Evolutionary conservation across 2,888 invertebrate genomes (phyloP).

Genomic region (Yponomeuta cagnagella): DNA sequence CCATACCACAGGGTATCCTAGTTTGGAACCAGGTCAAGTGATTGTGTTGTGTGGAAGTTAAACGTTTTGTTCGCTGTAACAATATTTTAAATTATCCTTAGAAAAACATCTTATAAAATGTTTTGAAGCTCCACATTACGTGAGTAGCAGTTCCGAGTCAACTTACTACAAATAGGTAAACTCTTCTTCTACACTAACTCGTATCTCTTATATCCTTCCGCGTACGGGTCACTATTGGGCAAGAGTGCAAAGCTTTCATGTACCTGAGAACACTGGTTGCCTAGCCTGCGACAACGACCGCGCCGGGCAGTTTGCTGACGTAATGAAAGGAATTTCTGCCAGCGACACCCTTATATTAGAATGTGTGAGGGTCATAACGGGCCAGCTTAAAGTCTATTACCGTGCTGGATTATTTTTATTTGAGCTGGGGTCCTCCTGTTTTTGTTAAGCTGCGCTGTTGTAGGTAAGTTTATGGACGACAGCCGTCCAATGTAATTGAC

Average conservation of each 20-base stretch:
- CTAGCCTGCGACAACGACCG: constrained; percentile 1
- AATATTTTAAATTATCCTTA: too few species aligned
- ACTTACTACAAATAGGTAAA: not conserved
- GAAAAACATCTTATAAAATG: not conserved
- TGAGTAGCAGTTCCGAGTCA: not conserved
- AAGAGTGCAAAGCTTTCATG: not conserved
- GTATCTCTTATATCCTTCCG: not conserved
- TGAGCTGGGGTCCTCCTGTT: constrained; percentile 3
- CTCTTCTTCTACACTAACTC: not conserved
- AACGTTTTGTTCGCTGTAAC: too few species aligned
- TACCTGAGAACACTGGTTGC: not conserved
- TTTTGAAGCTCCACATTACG: not conserved
- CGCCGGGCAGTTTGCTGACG: constrained; percentile 15
- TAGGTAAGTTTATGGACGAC: not conserved
- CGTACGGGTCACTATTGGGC: not conserved
- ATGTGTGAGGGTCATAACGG: constrained; percentile 8
- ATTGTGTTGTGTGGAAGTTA: too few species aligned
- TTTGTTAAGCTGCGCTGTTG: not conserved
- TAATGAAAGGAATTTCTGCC: constrained; percentile 18
- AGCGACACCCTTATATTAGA: not conserved
- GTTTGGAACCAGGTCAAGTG: too few species aligned
- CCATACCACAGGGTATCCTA: too few species aligned
- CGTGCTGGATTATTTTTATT: constrained; percentile 4
- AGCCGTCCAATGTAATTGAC: too few species aligned
- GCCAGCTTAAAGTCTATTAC: constrained; percentile 9